Conservation (phyloP, 2,797 vertebrate genomes). For the Tinamus major region DNA sequence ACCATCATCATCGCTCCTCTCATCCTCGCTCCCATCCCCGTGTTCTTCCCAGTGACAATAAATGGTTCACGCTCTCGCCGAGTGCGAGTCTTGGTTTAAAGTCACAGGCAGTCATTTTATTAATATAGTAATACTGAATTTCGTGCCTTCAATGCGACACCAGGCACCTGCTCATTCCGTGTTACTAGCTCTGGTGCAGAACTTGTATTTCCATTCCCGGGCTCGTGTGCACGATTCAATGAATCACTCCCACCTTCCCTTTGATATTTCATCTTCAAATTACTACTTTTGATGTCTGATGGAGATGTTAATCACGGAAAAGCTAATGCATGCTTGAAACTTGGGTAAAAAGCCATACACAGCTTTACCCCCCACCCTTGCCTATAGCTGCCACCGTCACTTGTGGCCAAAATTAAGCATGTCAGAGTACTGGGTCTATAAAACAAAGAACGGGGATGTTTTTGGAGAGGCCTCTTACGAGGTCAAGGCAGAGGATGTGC, state of each 20-base stretch:
- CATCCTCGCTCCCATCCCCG: constrained; percentile 45
- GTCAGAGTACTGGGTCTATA: not conserved
- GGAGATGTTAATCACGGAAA: constrained; percentile 24
- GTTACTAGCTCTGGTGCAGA: constrained; percentile 67
- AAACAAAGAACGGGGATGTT: constrained; percentile 52
- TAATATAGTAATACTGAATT: constrained; percentile 58
- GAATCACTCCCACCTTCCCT: not conserved
- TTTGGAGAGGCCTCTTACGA: not conserved
- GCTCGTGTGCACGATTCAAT: not conserved
- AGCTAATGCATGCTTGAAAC: constrained; percentile 29
- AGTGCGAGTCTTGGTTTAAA: constrained; percentile 59
- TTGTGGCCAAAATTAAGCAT: constrained; percentile 56
- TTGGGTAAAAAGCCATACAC: constrained; percentile 35
- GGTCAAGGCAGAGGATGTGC: not conserved
- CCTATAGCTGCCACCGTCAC: constrained; percentile 25
- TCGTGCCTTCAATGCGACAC: constrained; percentile 71
- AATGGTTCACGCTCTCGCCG: constrained; percentile 49
- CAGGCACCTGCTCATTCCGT: constrained; percentile 65
- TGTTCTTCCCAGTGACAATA: constrained; percentile 74
- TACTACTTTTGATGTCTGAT: not conserved
- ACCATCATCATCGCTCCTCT: not conserved
- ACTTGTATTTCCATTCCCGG: constrained; percentile 64
- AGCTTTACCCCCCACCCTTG: not conserved
- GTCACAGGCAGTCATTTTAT: constrained; percentile 69
- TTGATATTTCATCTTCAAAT: not conserved